These are phyloP conservation scores for Muraenolepis orangiensis DNA, from an alignment of 2,797 vertebrate species.

Conservation along the genomic window DNA sequence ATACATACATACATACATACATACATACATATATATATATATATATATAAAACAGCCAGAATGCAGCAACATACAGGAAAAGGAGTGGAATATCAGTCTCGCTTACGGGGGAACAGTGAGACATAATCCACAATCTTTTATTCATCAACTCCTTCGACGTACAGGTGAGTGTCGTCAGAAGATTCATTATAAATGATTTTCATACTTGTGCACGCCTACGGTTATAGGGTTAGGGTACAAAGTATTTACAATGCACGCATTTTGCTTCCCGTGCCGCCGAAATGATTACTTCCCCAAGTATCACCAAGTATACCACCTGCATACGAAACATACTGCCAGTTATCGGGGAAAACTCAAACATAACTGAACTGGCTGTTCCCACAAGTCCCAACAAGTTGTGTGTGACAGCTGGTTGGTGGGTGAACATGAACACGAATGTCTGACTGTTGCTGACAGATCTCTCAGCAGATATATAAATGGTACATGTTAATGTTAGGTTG, in stretches of 20 bases:
- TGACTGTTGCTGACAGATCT: constrained; percentile 41
- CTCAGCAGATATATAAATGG: constrained; percentile 36
- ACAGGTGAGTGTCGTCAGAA: constrained; percentile 26
- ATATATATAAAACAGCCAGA: too few relatives aligned
- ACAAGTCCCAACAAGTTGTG: constrained; percentile 26
- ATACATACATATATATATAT: too few relatives aligned
- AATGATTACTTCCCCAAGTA: constrained; percentile 17
- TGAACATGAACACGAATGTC: constrained; percentile 49
- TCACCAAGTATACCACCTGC: constrained; percentile 5
- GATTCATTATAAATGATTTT: constrained; percentile 1
- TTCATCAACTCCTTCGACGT: constrained; percentile 36
- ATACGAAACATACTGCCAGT: neutral
- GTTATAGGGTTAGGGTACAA: constrained; percentile 1
- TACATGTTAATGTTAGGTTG: constrained; percentile 18
- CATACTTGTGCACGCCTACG: neutral
- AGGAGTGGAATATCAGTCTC: constrained; percentile 47
- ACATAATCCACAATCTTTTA: constrained; percentile 35
- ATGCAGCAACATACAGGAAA: constrained; percentile 46
- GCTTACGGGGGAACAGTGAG: constrained; percentile 30
- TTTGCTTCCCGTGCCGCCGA: constrained; percentile 12
- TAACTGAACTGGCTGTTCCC: constrained; percentile 14
- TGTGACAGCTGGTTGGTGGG: constrained; percentile 53
- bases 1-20: too few relatives aligned
- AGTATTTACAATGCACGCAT: constrained; percentile 34
- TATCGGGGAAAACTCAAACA: constrained; percentile 25